phyloP scores from a whole-genome alignment of 1,140 invertebrate genomes.

The Bombus fervidus region DNA sequence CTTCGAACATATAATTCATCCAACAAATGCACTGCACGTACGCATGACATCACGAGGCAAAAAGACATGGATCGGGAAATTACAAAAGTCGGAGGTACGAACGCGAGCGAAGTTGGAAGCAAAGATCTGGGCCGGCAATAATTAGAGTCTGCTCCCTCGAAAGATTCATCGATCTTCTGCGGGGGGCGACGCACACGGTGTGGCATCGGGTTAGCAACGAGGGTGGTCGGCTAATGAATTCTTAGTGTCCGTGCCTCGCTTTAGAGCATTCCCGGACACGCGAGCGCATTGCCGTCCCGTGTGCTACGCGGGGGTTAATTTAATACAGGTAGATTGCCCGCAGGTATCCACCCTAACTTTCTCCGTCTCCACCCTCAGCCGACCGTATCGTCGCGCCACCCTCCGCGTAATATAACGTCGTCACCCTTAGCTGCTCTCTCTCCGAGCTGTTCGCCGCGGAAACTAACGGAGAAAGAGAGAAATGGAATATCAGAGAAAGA shows the following conservation, averaged over 20 bases:
- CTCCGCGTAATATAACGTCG: constrained; percentile 68
- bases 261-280: constrained; percentile 57
- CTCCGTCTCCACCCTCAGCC: constrained; percentile 46
- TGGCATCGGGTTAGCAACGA: constrained; percentile 27
- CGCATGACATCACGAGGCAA: background rate
- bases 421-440: constrained; percentile 39
- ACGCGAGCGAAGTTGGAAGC: too few relatives aligned
- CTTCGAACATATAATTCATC: background rate
- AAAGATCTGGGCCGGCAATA: constrained; percentile 4
- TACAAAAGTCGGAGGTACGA: background rate
- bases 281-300: constrained; percentile 17
- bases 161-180: constrained; percentile 34
- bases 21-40: background rate
- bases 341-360: constrained; percentile 74
- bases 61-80: background rate
- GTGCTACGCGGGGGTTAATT: constrained; percentile 72
- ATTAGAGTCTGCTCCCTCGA: background rate
- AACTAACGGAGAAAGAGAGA: constrained; percentile 46
- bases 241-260: constrained; percentile 50
- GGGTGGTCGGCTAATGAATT: constrained; percentile 55
- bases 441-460: background rate
- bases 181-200: background rate
- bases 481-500: background rate
- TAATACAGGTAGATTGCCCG: constrained; percentile 77
- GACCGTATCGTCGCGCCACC: constrained; percentile 56